Percentiles rank a stretch among this genome's conserved stretches.
Conservation (phyloP, 2,888 invertebrate species). For the Platynereis dumerilii region DNA sequence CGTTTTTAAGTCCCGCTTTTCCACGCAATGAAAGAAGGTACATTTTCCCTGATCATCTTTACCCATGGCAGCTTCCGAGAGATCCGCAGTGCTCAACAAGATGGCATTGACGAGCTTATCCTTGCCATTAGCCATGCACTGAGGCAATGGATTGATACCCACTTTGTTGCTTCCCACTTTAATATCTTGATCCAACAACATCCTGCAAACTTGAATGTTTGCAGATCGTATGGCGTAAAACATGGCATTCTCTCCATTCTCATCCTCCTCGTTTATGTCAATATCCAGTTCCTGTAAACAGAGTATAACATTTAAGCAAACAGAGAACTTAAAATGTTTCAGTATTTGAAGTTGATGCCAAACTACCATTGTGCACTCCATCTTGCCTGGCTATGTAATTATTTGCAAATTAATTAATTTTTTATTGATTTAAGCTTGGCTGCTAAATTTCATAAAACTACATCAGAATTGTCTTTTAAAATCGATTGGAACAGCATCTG, state of each 20-base stretch:
- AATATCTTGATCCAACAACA: conserved; percentile 28
- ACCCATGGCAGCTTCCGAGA: conserved; percentile 22
- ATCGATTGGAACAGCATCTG: too few relatives aligned
- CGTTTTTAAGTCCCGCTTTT: conserved; percentile 29
- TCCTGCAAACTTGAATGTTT: conserved; percentile 24
- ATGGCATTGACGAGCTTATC: conserved; percentile 27
- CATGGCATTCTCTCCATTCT: conserved; percentile 38
- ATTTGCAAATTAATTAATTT: too few relatives aligned
- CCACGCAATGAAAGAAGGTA: conserved; percentile 35
- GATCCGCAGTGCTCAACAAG: conserved; percentile 20
- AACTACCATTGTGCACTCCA: too few relatives aligned
- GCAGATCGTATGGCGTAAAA: conserved; percentile 37
- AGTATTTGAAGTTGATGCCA: too few relatives aligned
- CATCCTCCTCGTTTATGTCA: conserved; percentile 36
- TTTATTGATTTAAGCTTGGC: too few relatives aligned
- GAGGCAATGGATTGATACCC: conserved; percentile 30
- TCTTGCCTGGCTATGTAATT: too few relatives aligned
- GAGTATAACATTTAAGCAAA: too few relatives aligned
- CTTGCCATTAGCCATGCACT: conserved; percentile 23
- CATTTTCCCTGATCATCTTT: conserved; percentile 35
- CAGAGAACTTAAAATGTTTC: too few relatives aligned
- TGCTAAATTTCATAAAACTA: too few relatives aligned
- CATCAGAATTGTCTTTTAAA: too few relatives aligned
- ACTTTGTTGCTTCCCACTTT: conserved; percentile 25
- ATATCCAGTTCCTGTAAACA: conserved; percentile 12